These are phyloP conservation scores for Chrosomus eos DNA, from an alignment of 2,797 vertebrate species.

Conservation along the genomic window DNA sequence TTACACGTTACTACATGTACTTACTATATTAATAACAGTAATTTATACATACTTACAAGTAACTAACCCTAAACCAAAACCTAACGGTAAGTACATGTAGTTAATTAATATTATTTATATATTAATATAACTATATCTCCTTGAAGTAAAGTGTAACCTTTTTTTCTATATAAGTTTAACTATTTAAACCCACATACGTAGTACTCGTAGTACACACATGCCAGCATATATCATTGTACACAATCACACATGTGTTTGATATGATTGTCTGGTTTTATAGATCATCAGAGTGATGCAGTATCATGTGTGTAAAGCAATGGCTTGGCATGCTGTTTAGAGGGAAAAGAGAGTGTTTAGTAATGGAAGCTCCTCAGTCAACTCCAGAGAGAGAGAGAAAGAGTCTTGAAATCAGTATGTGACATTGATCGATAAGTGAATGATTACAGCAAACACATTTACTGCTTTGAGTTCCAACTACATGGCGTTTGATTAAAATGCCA, in stretches of 20 bases:
- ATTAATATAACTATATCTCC: too few relatives aligned
- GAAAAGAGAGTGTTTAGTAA: constrained; percentile 15
- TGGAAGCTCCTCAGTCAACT: not conserved
- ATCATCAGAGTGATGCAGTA: constrained; percentile 71
- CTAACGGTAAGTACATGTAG: too few relatives aligned
- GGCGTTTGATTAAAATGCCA: constrained; percentile 42
- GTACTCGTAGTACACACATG: not conserved
- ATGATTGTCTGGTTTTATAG: constrained; percentile 70
- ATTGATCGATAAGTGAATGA: constrained; percentile 43
- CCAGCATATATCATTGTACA: not conserved
- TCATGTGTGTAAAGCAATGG: constrained; percentile 61
- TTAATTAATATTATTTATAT: too few relatives aligned
- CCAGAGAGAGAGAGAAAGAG: not conserved
- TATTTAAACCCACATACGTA: not conserved
- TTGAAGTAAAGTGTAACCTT: not conserved
- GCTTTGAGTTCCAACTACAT: constrained; percentile 40
- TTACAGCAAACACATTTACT: constrained; percentile 36
- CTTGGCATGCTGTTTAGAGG: not conserved
- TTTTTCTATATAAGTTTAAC: not conserved
- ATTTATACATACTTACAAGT: too few relatives aligned
- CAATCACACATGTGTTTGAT: constrained; percentile 68
- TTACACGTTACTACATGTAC: too few relatives aligned
- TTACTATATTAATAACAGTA: too few relatives aligned
- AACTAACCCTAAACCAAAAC: too few relatives aligned
- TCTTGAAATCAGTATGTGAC: constrained; percentile 28